Conservation (phyloP, 2,113 vertebrate species). For the Brachypteracias leptosomus region DNA sequence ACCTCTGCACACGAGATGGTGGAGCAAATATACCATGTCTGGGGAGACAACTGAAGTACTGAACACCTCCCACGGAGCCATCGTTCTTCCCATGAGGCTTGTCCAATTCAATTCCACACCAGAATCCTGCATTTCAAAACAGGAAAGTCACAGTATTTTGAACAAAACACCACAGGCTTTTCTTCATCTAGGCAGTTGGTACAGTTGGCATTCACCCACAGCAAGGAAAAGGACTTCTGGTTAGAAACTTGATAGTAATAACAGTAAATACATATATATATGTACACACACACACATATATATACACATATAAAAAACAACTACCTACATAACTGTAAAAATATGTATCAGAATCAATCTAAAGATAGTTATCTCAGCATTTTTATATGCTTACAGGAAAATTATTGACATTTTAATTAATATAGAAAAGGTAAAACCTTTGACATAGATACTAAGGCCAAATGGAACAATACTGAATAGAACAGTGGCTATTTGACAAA, state of each 20-base stretch:
- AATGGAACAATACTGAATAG: neutral
- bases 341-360: neutral
- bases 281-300: too few species aligned
- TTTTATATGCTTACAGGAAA: neutral
- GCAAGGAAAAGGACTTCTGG: neutral
- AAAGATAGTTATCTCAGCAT: neutral
- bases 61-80: conserved; percentile 89
- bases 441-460: neutral
- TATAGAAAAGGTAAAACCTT: neutral
- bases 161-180: neutral
- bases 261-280: too few species aligned
- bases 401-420: neutral
- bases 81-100: conserved; percentile 95
- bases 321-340: neutral
- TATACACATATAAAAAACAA: too few species aligned
- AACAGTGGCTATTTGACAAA: neutral
- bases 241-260: neutral
- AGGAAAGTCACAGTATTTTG: neutral
- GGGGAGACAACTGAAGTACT: conserved; percentile 91
- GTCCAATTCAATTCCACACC: conserved; percentile 94
- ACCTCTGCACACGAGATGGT: conserved; percentile 93
- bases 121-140: conserved; percentile 78
- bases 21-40: conserved; percentile 95
- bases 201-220: neutral
- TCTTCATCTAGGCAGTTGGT: neutral